phyloP scores from a whole-genome alignment of 2,113 vertebrate species.

The Willisornis vidua region DNA sequence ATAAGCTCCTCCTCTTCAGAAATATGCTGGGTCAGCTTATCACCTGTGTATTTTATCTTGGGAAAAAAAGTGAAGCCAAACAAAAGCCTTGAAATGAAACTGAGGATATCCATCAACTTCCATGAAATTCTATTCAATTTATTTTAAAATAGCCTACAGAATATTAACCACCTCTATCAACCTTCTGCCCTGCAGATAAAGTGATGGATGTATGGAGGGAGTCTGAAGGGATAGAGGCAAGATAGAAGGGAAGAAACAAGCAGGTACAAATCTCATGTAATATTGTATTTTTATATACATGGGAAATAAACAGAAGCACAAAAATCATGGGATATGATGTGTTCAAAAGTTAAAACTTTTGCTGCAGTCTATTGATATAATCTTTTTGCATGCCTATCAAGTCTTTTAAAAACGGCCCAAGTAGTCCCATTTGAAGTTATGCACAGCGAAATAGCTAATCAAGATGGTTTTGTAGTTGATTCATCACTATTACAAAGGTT shows the following conservation, averaged over 20 bases:
- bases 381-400: not conserved
- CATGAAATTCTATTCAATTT: not conserved
- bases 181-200: not conserved
- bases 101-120: not conserved
- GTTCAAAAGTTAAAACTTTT: not conserved
- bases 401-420: not conserved
- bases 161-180: not conserved
- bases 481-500: not conserved
- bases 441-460: not conserved
- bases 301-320: not conserved
- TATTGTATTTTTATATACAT: not conserved
- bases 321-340: not conserved
- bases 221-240: not conserved
- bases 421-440: not conserved
- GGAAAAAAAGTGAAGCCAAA: not conserved
- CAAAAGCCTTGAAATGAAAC: not conserved
- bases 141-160: not conserved
- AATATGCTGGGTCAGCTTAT: not conserved
- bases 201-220: not conserved
- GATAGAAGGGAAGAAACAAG: not conserved
- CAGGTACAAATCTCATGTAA: not conserved
- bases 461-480: not conserved
- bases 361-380: not conserved
- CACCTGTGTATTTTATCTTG: not conserved
- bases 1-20: not conserved